Conservation (phyloP, 2,888 invertebrate species). For the Conus canariensis region DNA sequence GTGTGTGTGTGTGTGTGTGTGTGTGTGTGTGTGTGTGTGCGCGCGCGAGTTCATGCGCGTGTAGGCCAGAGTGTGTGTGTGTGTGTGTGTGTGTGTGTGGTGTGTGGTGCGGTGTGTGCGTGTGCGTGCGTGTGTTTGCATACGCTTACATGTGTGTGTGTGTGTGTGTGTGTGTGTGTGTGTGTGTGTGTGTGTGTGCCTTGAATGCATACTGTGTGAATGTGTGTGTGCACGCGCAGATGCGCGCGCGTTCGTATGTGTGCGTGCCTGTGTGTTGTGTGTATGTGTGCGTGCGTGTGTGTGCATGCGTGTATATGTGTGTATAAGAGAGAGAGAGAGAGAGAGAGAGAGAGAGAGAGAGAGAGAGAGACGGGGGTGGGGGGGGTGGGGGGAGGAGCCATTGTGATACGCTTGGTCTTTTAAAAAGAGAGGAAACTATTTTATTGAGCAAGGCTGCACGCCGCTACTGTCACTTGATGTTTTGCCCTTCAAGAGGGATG, state of each 20-base stretch:
- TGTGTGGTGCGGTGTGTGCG: not conserved
- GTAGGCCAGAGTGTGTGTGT: not conserved
- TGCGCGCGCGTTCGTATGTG: not conserved
- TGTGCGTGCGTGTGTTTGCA: not conserved
- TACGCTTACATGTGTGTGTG: not conserved
- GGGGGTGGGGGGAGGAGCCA: too few relatives aligned
- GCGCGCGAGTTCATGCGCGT: not conserved
- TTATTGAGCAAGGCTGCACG: too few relatives aligned
- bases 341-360: too few relatives aligned
- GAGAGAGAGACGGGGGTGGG: too few relatives aligned
- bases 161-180: slow-evolving; percentile 34
- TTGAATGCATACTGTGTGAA: not conserved
- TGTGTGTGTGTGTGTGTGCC: not conserved
- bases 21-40: slow-evolving; percentile 26
- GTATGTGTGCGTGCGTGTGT: not conserved
- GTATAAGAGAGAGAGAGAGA: too few relatives aligned
- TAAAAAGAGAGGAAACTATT: too few relatives aligned
- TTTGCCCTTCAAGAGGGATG: too few relatives aligned
- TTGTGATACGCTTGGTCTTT: too few relatives aligned
- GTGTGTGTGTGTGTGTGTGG: not conserved
- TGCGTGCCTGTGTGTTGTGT: not conserved
- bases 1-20: not conserved
- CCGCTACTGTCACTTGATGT: too few relatives aligned
- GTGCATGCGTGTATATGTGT: too few relatives aligned
- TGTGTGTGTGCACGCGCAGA: not conserved